phyloP scores from a whole-genome alignment of 2,113 vertebrate species.

The Alligator mississippiensis region DNA sequence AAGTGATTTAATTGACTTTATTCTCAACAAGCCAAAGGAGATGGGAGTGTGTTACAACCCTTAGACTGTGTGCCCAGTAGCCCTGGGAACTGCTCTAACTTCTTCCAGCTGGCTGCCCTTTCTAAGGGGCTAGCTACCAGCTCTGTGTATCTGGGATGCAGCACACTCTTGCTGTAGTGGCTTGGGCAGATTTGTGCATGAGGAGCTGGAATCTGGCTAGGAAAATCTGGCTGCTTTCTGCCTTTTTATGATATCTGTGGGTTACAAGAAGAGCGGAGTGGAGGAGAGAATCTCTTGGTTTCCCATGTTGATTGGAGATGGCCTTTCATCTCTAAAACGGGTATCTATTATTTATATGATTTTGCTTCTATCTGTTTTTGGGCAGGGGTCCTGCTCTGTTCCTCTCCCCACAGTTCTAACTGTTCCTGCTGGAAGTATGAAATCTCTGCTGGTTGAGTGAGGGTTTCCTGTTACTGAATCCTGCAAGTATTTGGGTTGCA shows the following conservation, averaged over 20 bases:
- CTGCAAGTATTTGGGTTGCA: background rate
- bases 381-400: background rate
- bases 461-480: background rate
- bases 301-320: background rate
- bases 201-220: fast-evolving
- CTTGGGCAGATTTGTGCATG: background rate
- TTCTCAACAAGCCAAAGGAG: fast-evolving
- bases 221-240: background rate
- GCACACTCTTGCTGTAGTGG: background rate
- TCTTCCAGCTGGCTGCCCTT: fast-evolving
- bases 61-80: fast-evolving
- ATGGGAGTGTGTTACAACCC: fast-evolving
- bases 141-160: background rate
- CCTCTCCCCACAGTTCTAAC: background rate
- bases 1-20: background rate
- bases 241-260: fast-evolving
- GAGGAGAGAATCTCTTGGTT: background rate
- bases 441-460: background rate
- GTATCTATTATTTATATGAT: fast-evolving
- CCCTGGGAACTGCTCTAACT: fast-evolving
- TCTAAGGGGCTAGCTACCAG: background rate
- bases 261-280: background rate
- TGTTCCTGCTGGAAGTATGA: background rate
- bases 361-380: too few species aligned
- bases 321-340: fast-evolving